Evolutionary conservation across 2,888 invertebrate genomes (phyloP).

Genomic region (Sisyra nigra): DNA sequence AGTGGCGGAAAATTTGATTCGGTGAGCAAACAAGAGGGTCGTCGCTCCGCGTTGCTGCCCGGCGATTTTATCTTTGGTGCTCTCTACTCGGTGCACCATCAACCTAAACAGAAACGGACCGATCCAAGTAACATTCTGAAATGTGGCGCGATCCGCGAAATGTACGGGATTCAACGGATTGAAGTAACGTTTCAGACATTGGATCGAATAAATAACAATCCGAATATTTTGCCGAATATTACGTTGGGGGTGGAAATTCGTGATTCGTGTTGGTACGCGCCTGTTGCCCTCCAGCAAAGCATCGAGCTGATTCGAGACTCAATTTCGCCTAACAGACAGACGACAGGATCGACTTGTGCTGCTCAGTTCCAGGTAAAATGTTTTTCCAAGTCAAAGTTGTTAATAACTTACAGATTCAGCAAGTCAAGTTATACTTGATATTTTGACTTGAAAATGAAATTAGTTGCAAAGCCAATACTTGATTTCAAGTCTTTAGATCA

Average conservation of each 20-base stretch:
- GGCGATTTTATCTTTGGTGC: slow-evolving; percentile 42
- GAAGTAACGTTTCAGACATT: slow-evolving; percentile 45
- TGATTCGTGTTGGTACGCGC: slow-evolving; percentile 71
- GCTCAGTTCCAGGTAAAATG: neutral
- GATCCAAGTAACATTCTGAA: slow-evolving; percentile 23
- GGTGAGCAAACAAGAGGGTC: slow-evolving; percentile 15
- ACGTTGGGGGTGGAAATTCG: slow-evolving; percentile 51
- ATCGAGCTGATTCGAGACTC: slow-evolving; percentile 59
- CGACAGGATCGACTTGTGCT: neutral
- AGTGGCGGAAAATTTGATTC: too few species aligned
- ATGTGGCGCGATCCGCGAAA: slow-evolving; percentile 48
- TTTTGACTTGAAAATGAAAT: too few species aligned
- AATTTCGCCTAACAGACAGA: slow-evolving; percentile 29
- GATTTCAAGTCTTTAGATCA: too few species aligned
- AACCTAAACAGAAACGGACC: slow-evolving; percentile 19
- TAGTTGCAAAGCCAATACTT: too few species aligned
- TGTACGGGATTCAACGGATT: slow-evolving; percentile 59
- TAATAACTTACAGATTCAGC: too few species aligned
- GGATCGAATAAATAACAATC: slow-evolving; percentile 43
- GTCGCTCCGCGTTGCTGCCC: slow-evolving; percentile 30
- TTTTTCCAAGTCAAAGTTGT: too few species aligned
- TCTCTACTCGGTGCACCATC: slow-evolving; percentile 35
- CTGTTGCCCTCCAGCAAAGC: slow-evolving; percentile 61
- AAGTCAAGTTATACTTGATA: too few species aligned
- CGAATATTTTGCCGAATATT: slow-evolving; percentile 35